Conservation (phyloP, 2,797 vertebrate genomes). For the Hipposideros larvatus region DNA sequence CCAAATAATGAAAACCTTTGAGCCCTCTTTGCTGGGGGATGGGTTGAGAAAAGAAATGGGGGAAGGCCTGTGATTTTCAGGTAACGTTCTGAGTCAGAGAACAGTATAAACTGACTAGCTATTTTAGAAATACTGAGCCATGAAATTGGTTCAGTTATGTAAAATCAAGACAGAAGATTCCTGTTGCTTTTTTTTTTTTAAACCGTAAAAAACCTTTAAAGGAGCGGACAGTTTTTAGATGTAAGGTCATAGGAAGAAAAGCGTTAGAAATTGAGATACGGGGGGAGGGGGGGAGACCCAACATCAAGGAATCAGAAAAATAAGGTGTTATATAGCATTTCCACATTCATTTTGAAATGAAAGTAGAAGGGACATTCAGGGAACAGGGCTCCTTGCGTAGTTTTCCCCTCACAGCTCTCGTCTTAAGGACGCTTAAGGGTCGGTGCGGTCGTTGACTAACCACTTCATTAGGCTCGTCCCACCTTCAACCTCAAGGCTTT, state of each 20-base stretch:
- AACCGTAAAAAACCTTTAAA: constrained; percentile 66
- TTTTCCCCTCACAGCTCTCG: constrained; percentile 73
- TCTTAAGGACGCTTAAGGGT: constrained; percentile 77
- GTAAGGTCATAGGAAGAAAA: constrained; percentile 49
- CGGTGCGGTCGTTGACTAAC: constrained; percentile 73
- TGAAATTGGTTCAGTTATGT: constrained; percentile 49
- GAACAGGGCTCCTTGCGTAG: constrained; percentile 57
- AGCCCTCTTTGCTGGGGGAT: not conserved
- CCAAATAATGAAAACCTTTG: not conserved
- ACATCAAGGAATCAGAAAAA: constrained; percentile 26
- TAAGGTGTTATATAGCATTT: constrained; percentile 38
- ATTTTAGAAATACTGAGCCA: constrained; percentile 55
- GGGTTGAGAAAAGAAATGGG: not conserved
- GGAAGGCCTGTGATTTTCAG: not conserved
- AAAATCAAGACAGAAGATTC: constrained; percentile 37
- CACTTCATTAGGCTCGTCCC: constrained; percentile 79
- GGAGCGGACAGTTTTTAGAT: constrained; percentile 38
- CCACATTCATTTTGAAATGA: constrained; percentile 53
- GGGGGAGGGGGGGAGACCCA: constrained; percentile 21
- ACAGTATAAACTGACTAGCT: not conserved
- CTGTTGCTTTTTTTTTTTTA: not conserved
- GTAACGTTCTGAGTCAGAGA: not conserved
- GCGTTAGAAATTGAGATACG: constrained; percentile 37
- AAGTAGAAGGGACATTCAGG: constrained; percentile 57
- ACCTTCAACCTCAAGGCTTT: constrained; percentile 82